A percentile compares a stretch with the other conserved stretches of the same genome.
Conservation (phyloP, 1,140 invertebrate genomes). For the Drosophila nigromelanica region DNA sequence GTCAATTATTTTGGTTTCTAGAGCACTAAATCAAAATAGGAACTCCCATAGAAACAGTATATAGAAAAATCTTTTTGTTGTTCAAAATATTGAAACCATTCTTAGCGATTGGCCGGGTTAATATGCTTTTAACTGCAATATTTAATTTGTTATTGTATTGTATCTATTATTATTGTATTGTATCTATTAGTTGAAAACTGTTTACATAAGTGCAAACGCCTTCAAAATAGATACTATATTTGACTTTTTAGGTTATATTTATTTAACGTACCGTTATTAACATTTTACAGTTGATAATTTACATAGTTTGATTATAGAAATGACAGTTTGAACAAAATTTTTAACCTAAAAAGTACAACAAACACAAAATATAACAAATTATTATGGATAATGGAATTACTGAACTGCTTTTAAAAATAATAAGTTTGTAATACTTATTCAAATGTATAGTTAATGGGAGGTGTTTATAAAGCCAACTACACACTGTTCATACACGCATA, state of each 20-base stretch:
- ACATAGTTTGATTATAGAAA: slow-evolving; percentile 65
- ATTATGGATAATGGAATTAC: slow-evolving; percentile 72
- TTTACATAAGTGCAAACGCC: background rate
- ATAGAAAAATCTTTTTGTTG: too few relatives aligned
- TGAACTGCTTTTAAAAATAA: slow-evolving; percentile 70
- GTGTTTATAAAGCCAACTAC: slow-evolving; percentile 55
- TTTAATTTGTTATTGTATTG: too few relatives aligned
- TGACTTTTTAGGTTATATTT: slow-evolving; percentile 79
- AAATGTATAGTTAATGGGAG: slow-evolving; percentile 31
- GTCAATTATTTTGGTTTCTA: too few relatives aligned
- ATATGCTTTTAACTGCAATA: too few relatives aligned
- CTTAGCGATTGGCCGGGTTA: too few relatives aligned
- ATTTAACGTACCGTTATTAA: slow-evolving; percentile 66
- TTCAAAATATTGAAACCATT: too few relatives aligned
- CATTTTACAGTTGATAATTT: slow-evolving; percentile 69
- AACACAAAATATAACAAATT: slow-evolving; percentile 76
- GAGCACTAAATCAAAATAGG: too few relatives aligned
- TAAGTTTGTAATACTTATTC: slow-evolving; percentile 75
- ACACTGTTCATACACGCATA: slow-evolving; percentile 58
- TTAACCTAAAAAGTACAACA: slow-evolving; percentile 77
- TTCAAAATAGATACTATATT: background rate
- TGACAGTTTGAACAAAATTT: slow-evolving; percentile 60
- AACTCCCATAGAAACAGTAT: too few relatives aligned
- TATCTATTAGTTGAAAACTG: too few relatives aligned
- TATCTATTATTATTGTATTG: too few relatives aligned